phyloP scores from a whole-genome alignment of 2,797 vertebrate genomes.

The Bufotes viridis region DNA sequence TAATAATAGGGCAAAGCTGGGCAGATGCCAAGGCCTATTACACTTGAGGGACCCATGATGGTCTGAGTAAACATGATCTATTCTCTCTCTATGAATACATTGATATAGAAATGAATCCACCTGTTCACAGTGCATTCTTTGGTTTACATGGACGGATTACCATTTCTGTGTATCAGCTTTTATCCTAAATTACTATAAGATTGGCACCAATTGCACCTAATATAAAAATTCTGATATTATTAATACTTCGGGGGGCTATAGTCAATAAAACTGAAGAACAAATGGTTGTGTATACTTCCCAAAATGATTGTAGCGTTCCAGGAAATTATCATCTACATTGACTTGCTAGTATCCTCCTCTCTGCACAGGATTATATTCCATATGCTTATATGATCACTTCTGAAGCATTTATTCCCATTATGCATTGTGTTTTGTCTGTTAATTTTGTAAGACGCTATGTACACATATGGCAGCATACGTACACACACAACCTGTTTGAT shows the following conservation, averaged over 20 bases:
- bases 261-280: background rate
- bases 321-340: background rate
- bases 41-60: background rate
- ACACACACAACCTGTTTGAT: conserved; percentile 41
- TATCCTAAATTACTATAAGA: background rate
- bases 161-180: background rate
- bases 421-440: conserved; percentile 45
- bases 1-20: background rate
- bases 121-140: background rate
- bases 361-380: background rate
- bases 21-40: background rate
- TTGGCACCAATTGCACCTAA: background rate
- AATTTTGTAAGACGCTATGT: background rate
- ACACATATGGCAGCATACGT: conserved; percentile 42
- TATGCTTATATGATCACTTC: conserved; percentile 23
- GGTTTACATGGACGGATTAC: background rate
- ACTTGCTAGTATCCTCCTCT: background rate
- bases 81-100: background rate
- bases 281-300: background rate
- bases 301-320: background rate
- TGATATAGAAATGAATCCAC: background rate
- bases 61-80: background rate
- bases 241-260: background rate
- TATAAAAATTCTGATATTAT: background rate
- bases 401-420: conserved; percentile 17